Base-by-base conservation (phyloP, 2,113 vertebrate species). In the Neolamprologus sp. region DNA sequence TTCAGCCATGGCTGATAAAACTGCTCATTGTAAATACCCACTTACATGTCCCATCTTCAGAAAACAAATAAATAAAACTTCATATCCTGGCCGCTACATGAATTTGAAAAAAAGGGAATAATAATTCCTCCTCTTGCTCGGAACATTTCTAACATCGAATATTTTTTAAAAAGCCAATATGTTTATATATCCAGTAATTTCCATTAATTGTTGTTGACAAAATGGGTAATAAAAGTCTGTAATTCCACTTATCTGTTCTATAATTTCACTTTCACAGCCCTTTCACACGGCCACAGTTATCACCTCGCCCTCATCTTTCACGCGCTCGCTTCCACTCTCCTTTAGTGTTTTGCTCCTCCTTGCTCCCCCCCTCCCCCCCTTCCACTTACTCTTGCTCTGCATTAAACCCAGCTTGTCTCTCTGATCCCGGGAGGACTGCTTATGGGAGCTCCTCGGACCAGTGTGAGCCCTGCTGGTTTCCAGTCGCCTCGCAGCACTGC, bases 371-470 rank as follows among this genome's bases (percentile, higher is more conserved):
- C 35, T 73, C 37, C 54, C 51, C 73, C 57, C 47, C 60, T 80
- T 60, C 73, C 55, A 75, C 85, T 81, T 86, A 89, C 80, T 49
- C 90, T 54, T 28, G 12, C 91, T 90, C 79, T 85, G 90, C 91
- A 85, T 93, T 93, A 94, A 94, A 90, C 89, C 87, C 55, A 21
- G 78, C 90, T 90, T 81, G 86, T 93, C 88, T 93, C 87, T 92
- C 92, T 93, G 94, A 94, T 93, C 93, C 90, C 47, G 30, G 82
- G 54, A 93, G 89, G 90, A 79, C 84, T 84, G 84, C 93, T 95
- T 94, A 89, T 86, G 85, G 91, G 80, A 90, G 88, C 92, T 94
- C 55, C 85, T 85, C 71, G 51, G 87, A 91, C 87, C 88, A 87
- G 89, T 51, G 85, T 57, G 83, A 90, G 85, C 81, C 81, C 89